These are phyloP conservation scores for Anticlea derivata DNA, from an alignment of 2,888 invertebrate genomes.

Conservation along the genomic window DNA sequence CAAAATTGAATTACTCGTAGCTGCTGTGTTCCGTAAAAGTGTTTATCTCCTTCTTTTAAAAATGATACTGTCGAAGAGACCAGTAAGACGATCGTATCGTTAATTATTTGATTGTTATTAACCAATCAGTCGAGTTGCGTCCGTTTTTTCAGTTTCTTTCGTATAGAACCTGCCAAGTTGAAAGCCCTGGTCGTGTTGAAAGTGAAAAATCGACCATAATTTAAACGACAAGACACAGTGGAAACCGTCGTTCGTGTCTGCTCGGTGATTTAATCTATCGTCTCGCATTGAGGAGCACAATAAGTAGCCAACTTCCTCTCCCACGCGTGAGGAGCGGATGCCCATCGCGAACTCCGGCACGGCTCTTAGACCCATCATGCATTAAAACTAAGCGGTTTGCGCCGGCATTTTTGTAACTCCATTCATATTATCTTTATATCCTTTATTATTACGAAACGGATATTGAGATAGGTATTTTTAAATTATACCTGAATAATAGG, in stretches of 20 bases:
- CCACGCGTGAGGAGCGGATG: conserved; percentile 77
- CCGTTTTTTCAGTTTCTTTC: no score
- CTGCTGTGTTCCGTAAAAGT: neutral
- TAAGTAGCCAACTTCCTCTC: conserved; percentile 81
- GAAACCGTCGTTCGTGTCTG: conserved; percentile 50
- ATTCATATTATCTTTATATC: conserved; percentile 25
- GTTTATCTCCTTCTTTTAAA: neutral
- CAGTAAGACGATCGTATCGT: neutral
- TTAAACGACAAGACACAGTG: conserved; percentile 7
- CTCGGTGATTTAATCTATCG: conserved; percentile 59
- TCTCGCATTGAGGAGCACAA: conserved; percentile 82
- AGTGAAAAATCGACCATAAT: neutral
- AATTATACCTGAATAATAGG: neutral
- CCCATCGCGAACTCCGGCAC: conserved; percentile 70
- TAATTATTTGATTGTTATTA: neutral
- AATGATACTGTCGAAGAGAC: no score
- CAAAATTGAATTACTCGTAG: neutral
- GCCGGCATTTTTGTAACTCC: conserved; percentile 24
- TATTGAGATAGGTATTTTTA: neutral
- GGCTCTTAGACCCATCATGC: conserved; percentile 54
- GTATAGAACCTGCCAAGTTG: no score
- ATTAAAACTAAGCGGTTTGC: conserved; percentile 43
- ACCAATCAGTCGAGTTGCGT: no score
- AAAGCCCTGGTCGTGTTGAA: neutral
- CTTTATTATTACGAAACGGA: conserved; percentile 9